Base-by-base conservation (phyloP, 2,113 vertebrate genomes). In the Gallinago undulata region DNA sequence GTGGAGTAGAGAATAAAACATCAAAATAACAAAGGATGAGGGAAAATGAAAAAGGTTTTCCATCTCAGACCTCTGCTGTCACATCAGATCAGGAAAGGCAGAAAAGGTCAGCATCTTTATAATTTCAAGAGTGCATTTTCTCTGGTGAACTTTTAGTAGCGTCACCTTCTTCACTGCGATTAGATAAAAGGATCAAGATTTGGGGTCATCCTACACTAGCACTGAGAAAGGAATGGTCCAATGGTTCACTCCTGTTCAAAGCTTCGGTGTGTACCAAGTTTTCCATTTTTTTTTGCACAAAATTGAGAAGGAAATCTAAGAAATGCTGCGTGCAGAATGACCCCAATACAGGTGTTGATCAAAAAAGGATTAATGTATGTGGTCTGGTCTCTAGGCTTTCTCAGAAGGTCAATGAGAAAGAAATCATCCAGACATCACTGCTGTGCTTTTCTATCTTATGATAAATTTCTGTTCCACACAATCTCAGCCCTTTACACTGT, bases 101-200 rank as follows among this genome's bases (percentile, higher is more conserved):
- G 85, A 85, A 96, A 94, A 97, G 72, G 78, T 85, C 78, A 94
- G 10, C 37, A n/a, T 68, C 66, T 85, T 88, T 88, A 47, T 88
- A 48, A 62, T 77, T 94, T 67, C 63, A 80, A 4, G 8, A 59
- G 30, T 78, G n/a, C 9, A 22, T 90, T 91, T 88, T 50, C 41
- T 80, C 23, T 50, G 23, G 47, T 88, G 82, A 91, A 48, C 57
- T 37, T 87, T 59, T 4, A 12, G 41, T 21, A 70, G 82, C 22
- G 37, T 35, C 72, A 48, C 8, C 41, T 41, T 66, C 70, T 62
- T 70, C 37, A 24, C n/a, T 15, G 28, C 3, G 6, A 23, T 69
- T 33, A 84, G 9, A 57, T 28, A 59, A 75, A 73, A 4, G 6
- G 33, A 50, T 59, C 19, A 23, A 37, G 28, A 68, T 73, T 77